Conservation (phyloP, 53 echinoderm and acorn worm species). For the Luidia sarsii region DNA sequence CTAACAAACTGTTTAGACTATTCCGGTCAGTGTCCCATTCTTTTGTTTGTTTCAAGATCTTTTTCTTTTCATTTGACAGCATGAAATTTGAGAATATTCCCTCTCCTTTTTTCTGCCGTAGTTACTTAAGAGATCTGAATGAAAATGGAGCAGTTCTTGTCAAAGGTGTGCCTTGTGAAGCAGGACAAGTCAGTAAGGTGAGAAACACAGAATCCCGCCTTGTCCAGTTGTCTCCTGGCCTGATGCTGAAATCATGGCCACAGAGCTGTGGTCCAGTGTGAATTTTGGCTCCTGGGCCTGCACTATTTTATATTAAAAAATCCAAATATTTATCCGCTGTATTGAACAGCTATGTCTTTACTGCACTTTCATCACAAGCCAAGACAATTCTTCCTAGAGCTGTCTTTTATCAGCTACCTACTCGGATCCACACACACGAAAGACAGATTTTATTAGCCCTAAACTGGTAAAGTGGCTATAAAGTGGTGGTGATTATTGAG, state of each 20-base stretch:
- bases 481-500: too few relatives aligned
- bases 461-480: too few relatives aligned
- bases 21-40: too few relatives aligned
- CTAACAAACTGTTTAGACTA: too few relatives aligned
- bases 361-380: background rate
- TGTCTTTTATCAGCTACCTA: too few relatives aligned
- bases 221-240: background rate
- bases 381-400: too few relatives aligned
- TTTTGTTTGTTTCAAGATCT: too few relatives aligned
- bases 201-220: background rate
- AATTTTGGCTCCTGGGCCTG: background rate
- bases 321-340: background rate
- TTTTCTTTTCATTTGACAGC: too few relatives aligned
- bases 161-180: slow-evolving; percentile 61
- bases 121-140: slow-evolving; percentile 78
- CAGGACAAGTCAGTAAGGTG: slow-evolving; percentile 68
- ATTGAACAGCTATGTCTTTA: background rate
- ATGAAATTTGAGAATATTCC: too few relatives aligned
- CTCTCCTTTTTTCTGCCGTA: slow-evolving; percentile 4
- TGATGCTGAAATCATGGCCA: background rate
- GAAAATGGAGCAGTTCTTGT: slow-evolving; percentile 67
- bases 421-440: too few relatives aligned
- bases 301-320: background rate
- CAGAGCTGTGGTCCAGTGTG: background rate
- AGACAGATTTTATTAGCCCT: too few relatives aligned